phyloP scores from a whole-genome alignment of 1,140 invertebrate genomes.

The Drosophila hydei region DNA sequence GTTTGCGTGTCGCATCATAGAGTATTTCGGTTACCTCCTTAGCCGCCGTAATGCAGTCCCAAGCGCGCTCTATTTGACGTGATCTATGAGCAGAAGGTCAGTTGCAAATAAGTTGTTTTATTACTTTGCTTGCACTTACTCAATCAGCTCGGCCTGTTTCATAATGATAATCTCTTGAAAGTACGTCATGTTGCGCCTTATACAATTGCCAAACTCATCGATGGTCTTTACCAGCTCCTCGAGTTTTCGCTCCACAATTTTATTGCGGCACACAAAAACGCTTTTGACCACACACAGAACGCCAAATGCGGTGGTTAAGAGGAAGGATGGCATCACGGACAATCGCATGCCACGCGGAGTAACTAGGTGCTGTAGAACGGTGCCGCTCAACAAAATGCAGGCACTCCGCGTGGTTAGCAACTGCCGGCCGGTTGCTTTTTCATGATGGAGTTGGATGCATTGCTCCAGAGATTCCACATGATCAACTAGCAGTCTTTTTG shows the following conservation, averaged over 20 bases:
- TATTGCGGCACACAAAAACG: constrained; percentile 77
- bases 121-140: constrained; percentile 46
- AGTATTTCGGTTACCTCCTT: constrained; percentile 81
- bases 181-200: constrained; percentile 81
- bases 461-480: constrained; percentile 80
- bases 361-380: constrained; percentile 70
- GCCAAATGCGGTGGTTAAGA: constrained; percentile 65
- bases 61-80: constrained; percentile 78
- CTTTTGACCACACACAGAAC: constrained; percentile 69
- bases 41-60: constrained; percentile 81
- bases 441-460: constrained; percentile 54
- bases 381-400: constrained; percentile 62
- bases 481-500: constrained; percentile 76
- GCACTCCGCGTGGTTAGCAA: constrained; percentile 66
- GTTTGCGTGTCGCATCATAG: constrained; percentile 78
- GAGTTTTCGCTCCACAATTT: constrained; percentile 74
- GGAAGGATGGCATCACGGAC: constrained; percentile 54
- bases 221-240: constrained; percentile 75
- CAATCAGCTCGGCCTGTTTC: constrained; percentile 78
- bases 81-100: constrained; percentile 52
- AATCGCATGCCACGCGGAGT: constrained; percentile 63
- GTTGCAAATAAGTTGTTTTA: neutral
- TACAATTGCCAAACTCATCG: constrained; percentile 82
- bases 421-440: constrained; percentile 32
- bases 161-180: constrained; percentile 83